Evolutionary conservation across 2,797 vertebrate genomes (phyloP), one percentile per base, ranked within the genome.

Genomic region (Rhinoraja longicauda): DNA sequence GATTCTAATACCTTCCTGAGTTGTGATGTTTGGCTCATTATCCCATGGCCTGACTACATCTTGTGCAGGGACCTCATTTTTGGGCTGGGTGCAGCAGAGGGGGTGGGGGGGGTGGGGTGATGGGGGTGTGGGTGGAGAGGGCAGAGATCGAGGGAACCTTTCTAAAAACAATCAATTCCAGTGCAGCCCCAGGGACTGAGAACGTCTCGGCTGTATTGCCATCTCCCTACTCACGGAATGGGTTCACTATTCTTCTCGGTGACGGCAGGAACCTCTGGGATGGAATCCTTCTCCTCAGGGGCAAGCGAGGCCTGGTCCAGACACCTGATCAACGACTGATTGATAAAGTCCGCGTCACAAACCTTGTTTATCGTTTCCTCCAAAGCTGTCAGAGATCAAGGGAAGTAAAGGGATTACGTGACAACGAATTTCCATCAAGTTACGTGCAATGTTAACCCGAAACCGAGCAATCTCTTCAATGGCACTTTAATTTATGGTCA

Each of bases 301-400:
- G 12, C 72, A 17, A 26, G 9, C 12, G 39, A 29, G 15, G 73
- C 90, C n/a, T 57, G 94, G 94, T 96, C 96, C 17, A 97, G 94
- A 93, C 96, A 96, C 94, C 94, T 95, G 94, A 97, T 95, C 93
- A 97, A 94, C 94, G 97, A 94, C 94, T 96, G 96, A 95, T 97
- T 97, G 90, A 97, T 95, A 93, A 96, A 97, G 95, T 97, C 96
- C 0, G 97, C 96, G 93, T 97, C 95, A 13, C 96, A 97, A 24
- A 97, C 95, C 95, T 95, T 96, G 17, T 93, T 94, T 93, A 97
- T 96, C 94, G 97, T 29, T 39, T 94, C 94, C 92, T 95, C 95
- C 93, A 97, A 93, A 32, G 94, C 97, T 97, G 93, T 90, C 12
- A 26, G 24, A 36, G 21, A 29, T 73, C 64, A 36, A 32, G 29